A percentile compares a stretch with the other conserved stretches of the same genome.
Conservation (phyloP, 2,888 invertebrate genomes). For the Eledona agricola region DNA sequence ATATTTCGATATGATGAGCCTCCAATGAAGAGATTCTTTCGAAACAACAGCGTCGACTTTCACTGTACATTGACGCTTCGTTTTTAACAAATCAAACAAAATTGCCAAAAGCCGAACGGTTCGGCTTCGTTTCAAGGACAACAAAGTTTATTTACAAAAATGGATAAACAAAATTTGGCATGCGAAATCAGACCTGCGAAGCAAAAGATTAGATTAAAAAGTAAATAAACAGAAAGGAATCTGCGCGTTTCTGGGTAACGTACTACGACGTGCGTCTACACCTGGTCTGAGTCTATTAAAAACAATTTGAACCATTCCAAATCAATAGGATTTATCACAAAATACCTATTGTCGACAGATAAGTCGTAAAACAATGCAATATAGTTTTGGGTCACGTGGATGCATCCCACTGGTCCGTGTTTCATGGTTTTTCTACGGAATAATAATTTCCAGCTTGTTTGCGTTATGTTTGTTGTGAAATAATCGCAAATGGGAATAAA, state of each 20-base stretch:
- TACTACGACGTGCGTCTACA: no score
- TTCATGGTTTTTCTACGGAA: no score
- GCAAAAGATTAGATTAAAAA: conserved; percentile 33
- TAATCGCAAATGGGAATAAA: conserved; percentile 28
- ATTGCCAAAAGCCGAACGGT: conserved; percentile 4
- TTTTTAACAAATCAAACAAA: conserved; percentile 1
- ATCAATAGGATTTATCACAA: no score
- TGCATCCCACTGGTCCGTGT: no score
- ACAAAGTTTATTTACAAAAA: conserved; percentile 30
- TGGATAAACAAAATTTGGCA: conserved; percentile 31
- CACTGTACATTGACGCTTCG: background rate
- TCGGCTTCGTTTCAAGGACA: conserved; percentile 27
- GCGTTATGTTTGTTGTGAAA: no score
- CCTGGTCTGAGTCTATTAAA: no score
- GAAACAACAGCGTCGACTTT: background rate
- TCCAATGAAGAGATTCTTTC: background rate
- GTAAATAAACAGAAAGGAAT: conserved; percentile 27
- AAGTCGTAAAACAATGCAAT: no score
- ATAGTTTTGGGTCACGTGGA: no score
- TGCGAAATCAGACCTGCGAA: conserved; percentile 18
- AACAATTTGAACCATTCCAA: no score
- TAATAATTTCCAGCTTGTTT: no score
- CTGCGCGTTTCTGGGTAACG: conserved; percentile 10
- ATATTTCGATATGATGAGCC: no score
- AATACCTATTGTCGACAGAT: no score